Percentiles rank a stretch among this genome's conserved stretches.
phyloP scores from a whole-genome alignment of 64 coral and sea anemone species.

The Orbicella faveolata region DNA sequence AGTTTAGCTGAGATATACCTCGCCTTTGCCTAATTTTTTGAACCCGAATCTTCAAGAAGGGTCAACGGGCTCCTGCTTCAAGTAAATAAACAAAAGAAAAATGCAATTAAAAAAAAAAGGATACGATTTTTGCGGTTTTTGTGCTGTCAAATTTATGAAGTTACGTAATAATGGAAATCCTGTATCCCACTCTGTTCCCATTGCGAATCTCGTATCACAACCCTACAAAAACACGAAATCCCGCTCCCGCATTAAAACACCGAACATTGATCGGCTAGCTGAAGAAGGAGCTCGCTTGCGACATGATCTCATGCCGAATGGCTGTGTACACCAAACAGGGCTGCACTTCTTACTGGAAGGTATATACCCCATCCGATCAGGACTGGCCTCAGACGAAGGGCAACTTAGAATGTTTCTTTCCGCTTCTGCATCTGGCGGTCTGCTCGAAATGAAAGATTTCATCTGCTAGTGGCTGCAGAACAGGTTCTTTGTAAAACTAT shows the following conservation, averaged over 20 bases:
- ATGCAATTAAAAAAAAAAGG: too few relatives aligned
- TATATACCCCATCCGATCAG: slow-evolving; percentile 48
- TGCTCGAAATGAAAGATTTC: slow-evolving; percentile 45
- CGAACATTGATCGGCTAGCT: slow-evolving; percentile 63
- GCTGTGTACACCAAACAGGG: slow-evolving; percentile 56
- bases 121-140: too few relatives aligned
- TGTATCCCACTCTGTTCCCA: too few relatives aligned
- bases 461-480: slow-evolving; percentile 23
- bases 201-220: too few relatives aligned
- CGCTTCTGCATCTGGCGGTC: slow-evolving; percentile 30
- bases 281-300: slow-evolving; percentile 34
- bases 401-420: slow-evolving; percentile 27
- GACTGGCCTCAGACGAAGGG: slow-evolving; percentile 3
- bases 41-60: too few relatives aligned
- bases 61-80: too few relatives aligned
- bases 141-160: too few relatives aligned
- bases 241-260: slow-evolving; percentile 30
- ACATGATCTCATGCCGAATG: slow-evolving; percentile 46
- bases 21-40: too few relatives aligned
- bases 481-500: background rate
- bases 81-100: too few relatives aligned
- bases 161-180: too few relatives aligned
- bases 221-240: too few relatives aligned
- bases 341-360: slow-evolving; percentile 53
- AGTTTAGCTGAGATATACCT: too few relatives aligned